phyloP scores from a whole-genome alignment of 2,888 invertebrate species.

The Cynaeus angustus region DNA sequence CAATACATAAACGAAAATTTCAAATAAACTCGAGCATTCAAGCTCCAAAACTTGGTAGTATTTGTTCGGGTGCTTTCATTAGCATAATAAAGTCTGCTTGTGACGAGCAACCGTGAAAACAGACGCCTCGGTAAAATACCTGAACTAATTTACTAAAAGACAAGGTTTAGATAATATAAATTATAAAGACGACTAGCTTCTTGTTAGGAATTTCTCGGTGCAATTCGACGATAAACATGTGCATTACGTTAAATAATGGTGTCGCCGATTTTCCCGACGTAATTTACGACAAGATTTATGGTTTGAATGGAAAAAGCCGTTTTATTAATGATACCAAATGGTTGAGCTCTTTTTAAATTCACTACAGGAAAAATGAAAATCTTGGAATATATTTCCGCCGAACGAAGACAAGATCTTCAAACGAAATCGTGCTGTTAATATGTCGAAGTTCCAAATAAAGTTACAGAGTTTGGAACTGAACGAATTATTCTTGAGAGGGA shows the following conservation, averaged over 20 bases:
- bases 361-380: constrained; percentile 34
- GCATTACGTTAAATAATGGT: constrained; percentile 37
- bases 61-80: constrained; percentile 23
- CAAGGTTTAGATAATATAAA: constrained; percentile 34
- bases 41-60: constrained; percentile 33
- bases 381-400: too few species aligned
- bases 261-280: constrained; percentile 36
- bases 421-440: constrained; percentile 43
- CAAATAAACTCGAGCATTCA: constrained; percentile 6
- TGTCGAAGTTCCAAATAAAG: constrained; percentile 37
- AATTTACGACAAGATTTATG: constrained; percentile 44
- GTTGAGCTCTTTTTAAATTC: constrained; percentile 40
- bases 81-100: constrained; percentile 39
- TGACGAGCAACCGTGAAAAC: constrained; percentile 24
- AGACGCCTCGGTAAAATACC: constrained; percentile 28
- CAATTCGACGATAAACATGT: too few species aligned
- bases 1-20: constrained; percentile 8
- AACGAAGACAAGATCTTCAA: constrained; percentile 38
- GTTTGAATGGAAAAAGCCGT: constrained; percentile 35
- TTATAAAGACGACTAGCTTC: constrained; percentile 4
- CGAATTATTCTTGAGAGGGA: constrained; percentile 41
- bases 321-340: constrained; percentile 45
- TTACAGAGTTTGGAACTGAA: constrained; percentile 29
- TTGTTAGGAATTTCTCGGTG: not conserved
- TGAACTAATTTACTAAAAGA: constrained; percentile 42